Percentiles rank a stretch among this genome's conserved stretches.
Conservation (phyloP, 2,797 vertebrate genomes). For the Anisognathus igniventris region DNA sequence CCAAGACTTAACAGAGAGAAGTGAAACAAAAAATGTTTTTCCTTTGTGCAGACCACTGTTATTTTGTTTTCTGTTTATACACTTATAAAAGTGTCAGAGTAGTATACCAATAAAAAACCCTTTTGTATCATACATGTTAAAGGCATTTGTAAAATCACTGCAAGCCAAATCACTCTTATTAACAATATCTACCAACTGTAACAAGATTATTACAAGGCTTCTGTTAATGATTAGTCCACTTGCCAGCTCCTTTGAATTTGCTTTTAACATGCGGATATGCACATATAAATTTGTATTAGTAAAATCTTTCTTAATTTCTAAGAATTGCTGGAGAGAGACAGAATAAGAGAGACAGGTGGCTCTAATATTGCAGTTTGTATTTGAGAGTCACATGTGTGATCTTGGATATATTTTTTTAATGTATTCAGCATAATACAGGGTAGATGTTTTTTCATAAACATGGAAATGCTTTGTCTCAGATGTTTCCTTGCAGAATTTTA, state of each 20-base stretch:
- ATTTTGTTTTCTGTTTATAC: constrained; percentile 52
- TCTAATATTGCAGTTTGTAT: not conserved
- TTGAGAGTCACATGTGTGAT: not conserved
- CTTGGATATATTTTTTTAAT: not conserved
- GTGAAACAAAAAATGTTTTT: constrained; percentile 40
- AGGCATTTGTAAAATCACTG: constrained; percentile 12
- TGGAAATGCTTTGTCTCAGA: not conserved
- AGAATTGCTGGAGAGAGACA: not conserved
- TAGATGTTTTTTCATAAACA: not conserved
- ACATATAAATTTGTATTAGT: not conserved
- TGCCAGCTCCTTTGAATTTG: constrained; percentile 9
- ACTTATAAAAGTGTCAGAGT: not conserved
- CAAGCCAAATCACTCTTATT: not conserved
- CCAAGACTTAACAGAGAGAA: constrained; percentile 40
- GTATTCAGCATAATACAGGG: not conserved
- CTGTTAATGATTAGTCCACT: not conserved
- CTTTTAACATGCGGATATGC: not conserved
- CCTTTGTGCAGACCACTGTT: not conserved
- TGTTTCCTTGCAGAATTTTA: not conserved
- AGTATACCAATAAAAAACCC: not conserved
- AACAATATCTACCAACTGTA: not conserved
- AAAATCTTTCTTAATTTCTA: not conserved
- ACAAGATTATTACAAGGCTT: not conserved
- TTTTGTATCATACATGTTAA: constrained; percentile 12
- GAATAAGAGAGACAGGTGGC: not conserved